These are phyloP conservation scores for Zelostemma sp. DNA, from an alignment of 1,140 invertebrate species.

Conservation along the genomic window DNA sequence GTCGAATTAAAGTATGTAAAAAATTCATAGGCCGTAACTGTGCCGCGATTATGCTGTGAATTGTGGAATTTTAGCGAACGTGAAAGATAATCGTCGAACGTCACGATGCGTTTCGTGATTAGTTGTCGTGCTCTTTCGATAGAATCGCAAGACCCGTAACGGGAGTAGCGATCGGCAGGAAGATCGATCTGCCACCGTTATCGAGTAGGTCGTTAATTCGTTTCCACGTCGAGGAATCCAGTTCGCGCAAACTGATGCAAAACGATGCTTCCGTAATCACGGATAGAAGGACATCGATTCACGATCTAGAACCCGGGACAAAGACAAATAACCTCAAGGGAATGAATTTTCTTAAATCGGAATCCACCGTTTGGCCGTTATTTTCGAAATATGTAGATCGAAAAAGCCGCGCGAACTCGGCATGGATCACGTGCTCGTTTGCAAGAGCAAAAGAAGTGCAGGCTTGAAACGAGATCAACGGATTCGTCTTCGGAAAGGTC, in stretches of 20 bases:
- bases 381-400: constrained; percentile 19
- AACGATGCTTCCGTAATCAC: constrained; percentile 50
- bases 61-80: constrained; percentile 40
- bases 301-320: constrained; percentile 34
- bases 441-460: too few species aligned
- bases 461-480: too few species aligned
- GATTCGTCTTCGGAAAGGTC: constrained; percentile 38
- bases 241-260: constrained; percentile 51
- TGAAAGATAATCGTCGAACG: constrained; percentile 41
- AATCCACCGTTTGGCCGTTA: background rate
- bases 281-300: constrained; percentile 40
- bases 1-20: too few species aligned
- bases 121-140: constrained; percentile 28
- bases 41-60: constrained; percentile 39
- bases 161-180: constrained; percentile 37
- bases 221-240: constrained; percentile 51
- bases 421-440: too few species aligned
- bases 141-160: constrained; percentile 42
- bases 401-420: too few species aligned
- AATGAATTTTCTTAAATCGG: constrained; percentile 30
- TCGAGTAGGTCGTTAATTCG: constrained; percentile 52
- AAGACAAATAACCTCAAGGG: constrained; percentile 44
- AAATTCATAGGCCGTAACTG: background rate
- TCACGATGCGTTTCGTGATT: constrained; percentile 44
- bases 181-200: constrained; percentile 51